Conservation (phyloP, 1,140 invertebrate species). For the Trichomalopsis sarcophagae region DNA sequence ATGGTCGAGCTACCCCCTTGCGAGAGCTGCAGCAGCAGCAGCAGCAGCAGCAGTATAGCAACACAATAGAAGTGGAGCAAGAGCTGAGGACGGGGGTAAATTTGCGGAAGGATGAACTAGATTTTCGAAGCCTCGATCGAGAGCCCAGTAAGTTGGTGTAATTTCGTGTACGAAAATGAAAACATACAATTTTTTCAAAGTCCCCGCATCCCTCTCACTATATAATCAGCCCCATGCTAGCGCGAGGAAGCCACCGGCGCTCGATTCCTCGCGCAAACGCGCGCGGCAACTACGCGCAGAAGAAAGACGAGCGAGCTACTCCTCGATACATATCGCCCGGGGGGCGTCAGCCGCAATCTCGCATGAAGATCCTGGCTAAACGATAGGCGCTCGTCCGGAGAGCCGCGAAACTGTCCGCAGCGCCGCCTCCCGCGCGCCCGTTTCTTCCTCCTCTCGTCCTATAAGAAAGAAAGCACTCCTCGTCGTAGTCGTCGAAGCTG, state of each 20-base stretch:
- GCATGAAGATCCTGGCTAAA: conserved; percentile 74
- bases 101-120: background rate
- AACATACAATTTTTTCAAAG: background rate
- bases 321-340: conserved; percentile 64
- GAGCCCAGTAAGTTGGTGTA: no score
- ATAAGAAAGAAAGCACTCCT: background rate
- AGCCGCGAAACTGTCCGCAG: conserved; percentile 39
- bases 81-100: conserved; percentile 34
- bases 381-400: conserved; percentile 69
- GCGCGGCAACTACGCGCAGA: no score
- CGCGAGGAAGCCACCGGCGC: background rate
- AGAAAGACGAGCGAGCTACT: background rate
- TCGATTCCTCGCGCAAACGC: background rate
- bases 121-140: background rate
- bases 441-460: background rate
- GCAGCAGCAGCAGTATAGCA: background rate
- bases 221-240: background rate
- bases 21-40: background rate
- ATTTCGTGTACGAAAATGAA: no score
- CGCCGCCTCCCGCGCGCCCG: background rate
- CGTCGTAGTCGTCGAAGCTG: no score
- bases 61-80: background rate
- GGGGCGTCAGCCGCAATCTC: conserved; percentile 69
- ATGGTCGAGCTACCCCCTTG: conserved; percentile 36
- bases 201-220: background rate